Conservation (phyloP, 2,888 invertebrate species). For the Pristionchus mayeri region DNA sequence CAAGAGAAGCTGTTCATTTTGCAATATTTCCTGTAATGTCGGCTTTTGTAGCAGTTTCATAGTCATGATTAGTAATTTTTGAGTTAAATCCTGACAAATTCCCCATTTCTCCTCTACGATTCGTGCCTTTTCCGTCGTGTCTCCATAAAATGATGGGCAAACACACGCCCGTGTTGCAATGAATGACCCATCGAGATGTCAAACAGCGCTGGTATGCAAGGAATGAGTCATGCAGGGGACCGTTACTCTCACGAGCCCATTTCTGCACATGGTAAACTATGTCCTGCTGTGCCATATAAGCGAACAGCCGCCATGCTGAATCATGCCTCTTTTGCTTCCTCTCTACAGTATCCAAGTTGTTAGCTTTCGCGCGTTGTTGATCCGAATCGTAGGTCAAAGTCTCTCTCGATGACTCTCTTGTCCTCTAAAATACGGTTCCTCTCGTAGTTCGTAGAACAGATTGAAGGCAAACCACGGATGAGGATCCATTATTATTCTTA, state of each 20-base stretch:
- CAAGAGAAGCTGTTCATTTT: no score
- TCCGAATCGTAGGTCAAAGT: background rate
- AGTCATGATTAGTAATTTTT: no score
- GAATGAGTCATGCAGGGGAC: background rate
- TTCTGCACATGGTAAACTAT: background rate
- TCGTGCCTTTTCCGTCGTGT: background rate
- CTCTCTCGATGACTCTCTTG: background rate
- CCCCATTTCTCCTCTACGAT: background rate
- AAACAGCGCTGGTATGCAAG: background rate
- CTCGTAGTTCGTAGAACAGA: background rate
- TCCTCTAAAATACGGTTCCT: background rate
- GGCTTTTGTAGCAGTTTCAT: no score
- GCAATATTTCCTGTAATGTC: no score
- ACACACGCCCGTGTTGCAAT: conserved; percentile 19
- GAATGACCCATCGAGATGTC: background rate
- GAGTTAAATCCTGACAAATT: no score
- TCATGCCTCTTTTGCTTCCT: no score
- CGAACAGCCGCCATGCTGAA: background rate
- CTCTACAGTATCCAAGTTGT: no score
- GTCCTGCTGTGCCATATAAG: background rate
- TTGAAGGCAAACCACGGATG: no score
- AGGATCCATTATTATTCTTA: no score
- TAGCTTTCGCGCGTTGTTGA: no score
- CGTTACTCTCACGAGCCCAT: background rate
- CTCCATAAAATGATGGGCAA: conserved; percentile 18